Base-by-base conservation (phyloP, 2,797 vertebrate genomes). In the Potorous gilbertii region DNA sequence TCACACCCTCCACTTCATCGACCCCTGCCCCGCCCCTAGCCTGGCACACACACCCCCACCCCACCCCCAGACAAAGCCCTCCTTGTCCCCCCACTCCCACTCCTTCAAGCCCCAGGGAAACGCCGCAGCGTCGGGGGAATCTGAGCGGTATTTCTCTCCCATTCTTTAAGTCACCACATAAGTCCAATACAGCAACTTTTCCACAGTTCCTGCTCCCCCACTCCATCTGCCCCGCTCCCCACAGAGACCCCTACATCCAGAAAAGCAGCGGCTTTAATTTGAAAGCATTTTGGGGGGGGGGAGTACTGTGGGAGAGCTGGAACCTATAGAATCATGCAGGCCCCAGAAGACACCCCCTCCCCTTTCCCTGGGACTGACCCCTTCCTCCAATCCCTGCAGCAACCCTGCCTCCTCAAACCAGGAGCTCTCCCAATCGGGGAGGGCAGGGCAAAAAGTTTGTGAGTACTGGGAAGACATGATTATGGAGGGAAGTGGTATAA, bases 231-330 rank as follows among this genome's bases (percentile, higher is more conserved):
- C 87, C 59, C 14, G 28, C 46, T 21, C 27, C 9, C 0, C 10
- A 56, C 0, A 93, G 27, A 97, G 91, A 92, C 95, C 97, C 92
- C 89, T 89, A 95, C 91, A 96, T 96, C 94, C 95, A 96, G 94
- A 97, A 97, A 96, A 97, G 92, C 94, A 54, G 46, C 21, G 1
- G 92, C 81, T 97, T 97, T 97, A 97, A 97, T 97, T 97, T 96
- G 97, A 98, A 98, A 97, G 98, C 96, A n/a, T 97, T 90, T 98
- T 97, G 96, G 96, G 94, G 89, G 59, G 74, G 54, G 29, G 27
- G 59, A 94, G 92, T 93, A 92, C 62, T 54, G 56, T 93, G 94
- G 81, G 91, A 92, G 57, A 62, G 62, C 92, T 46, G 55, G 93
- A 31, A 95, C 93, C 96, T 92, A 95, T 27, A 95, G 97, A 96